Percentiles rank a stretch among this genome's conserved stretches.
phyloP scores from a whole-genome alignment of 2,113 vertebrate species.

The Chamaea fasciata region DNA sequence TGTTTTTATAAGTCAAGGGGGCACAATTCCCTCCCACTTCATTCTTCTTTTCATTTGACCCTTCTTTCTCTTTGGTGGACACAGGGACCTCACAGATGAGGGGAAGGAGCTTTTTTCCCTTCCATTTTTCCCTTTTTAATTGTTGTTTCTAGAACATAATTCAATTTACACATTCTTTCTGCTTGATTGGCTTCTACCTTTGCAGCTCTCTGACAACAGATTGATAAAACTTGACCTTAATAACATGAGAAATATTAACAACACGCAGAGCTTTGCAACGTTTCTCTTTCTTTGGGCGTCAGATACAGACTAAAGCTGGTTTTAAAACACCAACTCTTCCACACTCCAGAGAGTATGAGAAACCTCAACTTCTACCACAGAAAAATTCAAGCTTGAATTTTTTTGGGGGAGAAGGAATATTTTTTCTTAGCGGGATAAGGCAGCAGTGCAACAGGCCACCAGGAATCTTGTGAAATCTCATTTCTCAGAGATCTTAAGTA shows the following conservation, averaged over 20 bases:
- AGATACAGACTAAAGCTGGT: background rate
- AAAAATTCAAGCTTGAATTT: background rate
- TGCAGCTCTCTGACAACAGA: background rate
- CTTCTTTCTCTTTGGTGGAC: background rate
- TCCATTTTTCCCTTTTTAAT: background rate
- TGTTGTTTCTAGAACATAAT: background rate
- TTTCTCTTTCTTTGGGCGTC: background rate
- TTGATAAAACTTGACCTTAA: background rate
- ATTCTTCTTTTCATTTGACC: background rate
- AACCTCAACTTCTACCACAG: fast-evolving
- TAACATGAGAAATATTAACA: background rate
- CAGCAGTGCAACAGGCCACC: background rate
- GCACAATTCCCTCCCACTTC: background rate
- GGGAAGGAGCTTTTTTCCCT: background rate
- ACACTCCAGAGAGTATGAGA: background rate
- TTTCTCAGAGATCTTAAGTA: background rate
- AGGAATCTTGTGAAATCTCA: background rate
- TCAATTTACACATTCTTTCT: background rate
- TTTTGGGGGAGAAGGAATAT: background rate
- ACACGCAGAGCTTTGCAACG: fast-evolving
- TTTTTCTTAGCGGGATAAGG: background rate
- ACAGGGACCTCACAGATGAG: fast-evolving
- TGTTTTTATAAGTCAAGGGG: background rate
- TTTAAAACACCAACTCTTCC: background rate
- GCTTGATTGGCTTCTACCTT: background rate